Base-by-base conservation (phyloP, 2,888 invertebrate genomes). In the Perithous albicinctus region DNA sequence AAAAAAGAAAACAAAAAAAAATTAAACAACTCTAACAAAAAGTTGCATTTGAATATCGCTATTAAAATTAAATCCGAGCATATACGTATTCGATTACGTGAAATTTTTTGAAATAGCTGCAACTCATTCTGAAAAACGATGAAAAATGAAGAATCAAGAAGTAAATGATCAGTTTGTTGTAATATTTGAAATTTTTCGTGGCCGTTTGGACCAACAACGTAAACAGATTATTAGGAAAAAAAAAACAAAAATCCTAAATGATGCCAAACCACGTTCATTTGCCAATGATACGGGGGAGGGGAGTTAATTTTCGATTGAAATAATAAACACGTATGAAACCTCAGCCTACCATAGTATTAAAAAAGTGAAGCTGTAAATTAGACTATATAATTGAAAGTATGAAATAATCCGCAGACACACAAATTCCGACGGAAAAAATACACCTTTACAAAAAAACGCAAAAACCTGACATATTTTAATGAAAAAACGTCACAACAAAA, bases 371-470 rank as follows among this genome's bases (percentile, higher is more conserved):
- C 61, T 35, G 67, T 72, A 35, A 48, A 46, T 38, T 61, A 51
- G 59, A 41, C 61, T 54, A 61, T 66, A 67, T 74, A 63, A 69
- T 74, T 43, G 74, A 79, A 79, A 79, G 74, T 79, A 74, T 61
- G 2, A 54, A 69, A 12, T 10, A 64, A 20, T 64, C n/a, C 12
- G 18, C 15, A 56, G 72, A 41, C 35, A 20, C n/a, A 15, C 46
- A 18, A 54, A 64, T 20, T 6, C 41, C 7, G 18, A 41, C 41
- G 41, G 1, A 12, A 41, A 51, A 54, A 38, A 56, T 66, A 43
- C 51, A 32, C 20, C 15, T 38, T 15, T 29, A 12, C n/a, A 26
- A 7, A 64, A 75, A n/a, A n/a, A n/a, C n/a, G 20, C n/a, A 3
- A 67, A 74, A 48, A 20, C 56, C 10, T 29, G 7, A 56, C n/a